Evolutionary conservation across 2,888 invertebrate genomes (phyloP).

Genomic region (Tigriopus californicus): DNA sequence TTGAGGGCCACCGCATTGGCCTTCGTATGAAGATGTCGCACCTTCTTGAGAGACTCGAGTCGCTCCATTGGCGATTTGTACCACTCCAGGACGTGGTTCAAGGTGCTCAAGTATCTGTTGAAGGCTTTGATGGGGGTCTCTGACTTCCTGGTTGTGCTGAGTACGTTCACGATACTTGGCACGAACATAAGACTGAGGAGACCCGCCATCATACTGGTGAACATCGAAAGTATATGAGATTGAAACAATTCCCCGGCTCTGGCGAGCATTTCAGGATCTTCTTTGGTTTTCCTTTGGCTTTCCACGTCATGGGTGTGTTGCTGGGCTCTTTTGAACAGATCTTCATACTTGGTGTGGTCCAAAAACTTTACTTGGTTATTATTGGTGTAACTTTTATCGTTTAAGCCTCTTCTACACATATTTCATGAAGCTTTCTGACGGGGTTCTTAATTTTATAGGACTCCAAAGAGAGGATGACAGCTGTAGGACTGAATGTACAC

Average conservation of each 20-base stretch:
- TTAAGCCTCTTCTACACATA: too few relatives aligned
- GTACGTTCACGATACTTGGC: slow-evolving; percentile 27
- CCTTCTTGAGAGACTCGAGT: slow-evolving; percentile 29
- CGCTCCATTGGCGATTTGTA: slow-evolving; percentile 33
- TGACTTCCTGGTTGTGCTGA: slow-evolving; percentile 33
- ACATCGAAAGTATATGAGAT: not conserved
- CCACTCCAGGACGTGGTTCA: slow-evolving; percentile 32
- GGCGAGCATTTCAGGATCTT: not conserved
- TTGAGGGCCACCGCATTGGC: slow-evolving; percentile 27
- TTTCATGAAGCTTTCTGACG: too few relatives aligned
- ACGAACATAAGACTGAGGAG: slow-evolving; percentile 29
- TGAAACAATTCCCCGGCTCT: not conserved
- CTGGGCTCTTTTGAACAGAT: too few relatives aligned
- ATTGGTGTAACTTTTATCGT: too few relatives aligned
- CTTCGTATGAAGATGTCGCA: slow-evolving; percentile 29
- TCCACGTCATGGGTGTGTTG: too few relatives aligned
- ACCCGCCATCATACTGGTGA: not conserved
- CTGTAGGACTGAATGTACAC: too few relatives aligned
- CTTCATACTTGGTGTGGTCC: too few relatives aligned
- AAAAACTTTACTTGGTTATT: too few relatives aligned
- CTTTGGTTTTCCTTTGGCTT: not conserved
- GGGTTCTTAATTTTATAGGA: too few relatives aligned
- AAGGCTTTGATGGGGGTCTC: slow-evolving; percentile 32
- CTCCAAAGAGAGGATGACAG: too few relatives aligned
- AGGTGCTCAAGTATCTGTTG: slow-evolving; percentile 32